These are phyloP conservation scores for Littorina saxatilis DNA, from an alignment of 1,140 invertebrate species.

Conservation along the genomic window DNA sequence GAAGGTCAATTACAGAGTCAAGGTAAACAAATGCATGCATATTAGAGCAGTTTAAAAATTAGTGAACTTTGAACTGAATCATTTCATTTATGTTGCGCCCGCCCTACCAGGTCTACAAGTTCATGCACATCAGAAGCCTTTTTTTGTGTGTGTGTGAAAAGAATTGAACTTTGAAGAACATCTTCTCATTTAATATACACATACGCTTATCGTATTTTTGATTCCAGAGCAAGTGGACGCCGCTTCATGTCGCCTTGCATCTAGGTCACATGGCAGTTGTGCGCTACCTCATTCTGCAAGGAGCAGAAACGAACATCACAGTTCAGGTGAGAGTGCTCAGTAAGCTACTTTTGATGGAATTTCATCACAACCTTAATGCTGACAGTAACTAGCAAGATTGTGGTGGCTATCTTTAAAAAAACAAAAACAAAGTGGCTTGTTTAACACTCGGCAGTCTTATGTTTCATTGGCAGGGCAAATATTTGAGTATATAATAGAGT, in stretches of 20 bases:
- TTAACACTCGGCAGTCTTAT: no score
- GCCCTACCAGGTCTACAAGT: no score
- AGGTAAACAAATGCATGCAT: conserved; percentile 61
- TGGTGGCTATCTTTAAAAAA: no score
- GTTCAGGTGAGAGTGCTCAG: conserved; percentile 47
- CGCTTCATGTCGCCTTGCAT: conserved; percentile 48
- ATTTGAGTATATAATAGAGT: no score
- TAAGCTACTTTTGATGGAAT: no score
- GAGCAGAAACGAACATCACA: conserved; percentile 46
- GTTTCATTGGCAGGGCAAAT: no score
- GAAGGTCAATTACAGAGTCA: conserved; percentile 85
- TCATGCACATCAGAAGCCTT: not conserved
- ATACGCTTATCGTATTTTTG: conserved; percentile 76
- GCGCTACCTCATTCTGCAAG: conserved; percentile 46
- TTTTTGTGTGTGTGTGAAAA: not conserved
- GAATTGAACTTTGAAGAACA: not conserved
- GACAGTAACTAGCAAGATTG: no score
- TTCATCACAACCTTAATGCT: no score
- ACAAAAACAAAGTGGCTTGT: no score
- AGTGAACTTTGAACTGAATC: no score
- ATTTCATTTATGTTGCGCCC: not conserved
- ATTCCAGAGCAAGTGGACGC: conserved; percentile 35
- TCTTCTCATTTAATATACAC: no score
- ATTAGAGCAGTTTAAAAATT: no score
- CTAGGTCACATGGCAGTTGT: conserved; percentile 47